A percentile compares a stretch with the other conserved stretches of the same genome.
Evolutionary conservation across 2,888 invertebrate genomes (phyloP).

Genomic region (Trichopoda pennipes): DNA sequence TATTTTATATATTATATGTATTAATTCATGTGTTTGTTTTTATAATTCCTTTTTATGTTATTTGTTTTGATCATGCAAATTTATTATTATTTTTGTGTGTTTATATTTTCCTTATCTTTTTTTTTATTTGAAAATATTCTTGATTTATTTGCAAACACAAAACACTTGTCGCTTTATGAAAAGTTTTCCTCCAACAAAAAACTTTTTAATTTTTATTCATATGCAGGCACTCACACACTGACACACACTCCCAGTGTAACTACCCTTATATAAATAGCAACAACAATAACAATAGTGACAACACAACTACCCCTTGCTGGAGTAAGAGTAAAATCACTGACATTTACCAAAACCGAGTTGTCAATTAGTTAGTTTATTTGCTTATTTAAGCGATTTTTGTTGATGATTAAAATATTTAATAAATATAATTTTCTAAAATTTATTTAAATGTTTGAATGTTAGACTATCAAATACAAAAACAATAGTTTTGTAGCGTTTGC

Average conservation of each 20-base stretch:
- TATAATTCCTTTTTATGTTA: slow-evolving; percentile 43
- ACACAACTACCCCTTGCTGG: slow-evolving; percentile 51
- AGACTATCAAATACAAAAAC: no score
- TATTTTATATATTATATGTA: not conserved
- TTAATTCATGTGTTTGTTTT: slow-evolving; percentile 40
- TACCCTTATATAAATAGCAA: slow-evolving; percentile 44
- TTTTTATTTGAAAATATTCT: slow-evolving; percentile 57
- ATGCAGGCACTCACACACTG: slow-evolving; percentile 14
- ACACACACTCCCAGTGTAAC: slow-evolving; percentile 11
- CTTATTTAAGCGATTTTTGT: not conserved
- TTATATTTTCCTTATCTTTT: slow-evolving; percentile 45
- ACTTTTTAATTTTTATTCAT: slow-evolving; percentile 49
- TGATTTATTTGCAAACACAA: slow-evolving; percentile 69
- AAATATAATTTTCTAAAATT: no score
- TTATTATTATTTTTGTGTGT: slow-evolving; percentile 56
- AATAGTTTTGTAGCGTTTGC: no score
- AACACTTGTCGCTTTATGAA: slow-evolving; percentile 68
- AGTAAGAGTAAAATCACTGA: slow-evolving; percentile 30
- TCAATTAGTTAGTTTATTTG: not conserved
- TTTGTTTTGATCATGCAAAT: slow-evolving; percentile 68
- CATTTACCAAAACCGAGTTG: slow-evolving; percentile 32
- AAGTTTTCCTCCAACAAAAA: slow-evolving; percentile 63
- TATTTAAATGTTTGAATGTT: no score
- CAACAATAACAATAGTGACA: slow-evolving; percentile 16
- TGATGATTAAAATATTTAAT: not conserved